phyloP scores from a whole-genome alignment of 2,113 vertebrate genomes.

The Andinoacara biseriatus region DNA sequence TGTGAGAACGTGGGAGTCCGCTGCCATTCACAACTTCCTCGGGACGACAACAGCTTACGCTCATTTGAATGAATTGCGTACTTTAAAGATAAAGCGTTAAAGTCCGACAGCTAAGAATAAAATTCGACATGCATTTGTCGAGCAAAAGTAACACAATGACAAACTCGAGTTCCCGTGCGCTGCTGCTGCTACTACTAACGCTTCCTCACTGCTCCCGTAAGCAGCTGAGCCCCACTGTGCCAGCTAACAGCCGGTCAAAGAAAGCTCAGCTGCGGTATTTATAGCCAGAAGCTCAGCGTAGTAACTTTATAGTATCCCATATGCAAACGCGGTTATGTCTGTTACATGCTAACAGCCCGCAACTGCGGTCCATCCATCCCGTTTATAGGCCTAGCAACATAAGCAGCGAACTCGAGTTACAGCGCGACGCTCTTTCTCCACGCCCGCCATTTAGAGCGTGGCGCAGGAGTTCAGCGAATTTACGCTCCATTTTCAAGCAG shows the following conservation, averaged over 20 bases:
- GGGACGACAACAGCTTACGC: conserved; percentile 11
- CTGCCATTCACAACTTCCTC: conserved; percentile 68
- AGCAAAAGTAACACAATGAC: background rate
- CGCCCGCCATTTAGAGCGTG: conserved; percentile 76
- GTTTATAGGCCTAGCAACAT: conserved; percentile 62
- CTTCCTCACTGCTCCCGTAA: background rate
- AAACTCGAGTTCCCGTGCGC: background rate
- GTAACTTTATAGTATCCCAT: background rate
- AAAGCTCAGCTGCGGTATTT: background rate
- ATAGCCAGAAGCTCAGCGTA: background rate
- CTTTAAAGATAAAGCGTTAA: background rate
- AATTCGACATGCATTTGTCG: background rate
- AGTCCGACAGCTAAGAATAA: background rate
- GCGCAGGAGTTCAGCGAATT: conserved; percentile 31
- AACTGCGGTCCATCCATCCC: conserved; percentile 4
- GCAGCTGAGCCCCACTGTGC: background rate
- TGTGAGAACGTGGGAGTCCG: conserved; percentile 47
- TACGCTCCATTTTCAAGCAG: conserved; percentile 10
- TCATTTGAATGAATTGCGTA: background rate
- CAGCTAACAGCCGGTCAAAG: background rate
- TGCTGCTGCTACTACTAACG: background rate
- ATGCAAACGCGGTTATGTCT: background rate
- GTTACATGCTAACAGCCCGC: conserved; percentile 6
- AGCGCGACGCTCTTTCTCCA: conserved; percentile 31
- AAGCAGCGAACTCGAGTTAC: conserved; percentile 74